Evolutionary conservation across 2,888 invertebrate species (phyloP), one percentile per base, ranked within the genome.

Genomic region (Spodoptera exigua): DNA sequence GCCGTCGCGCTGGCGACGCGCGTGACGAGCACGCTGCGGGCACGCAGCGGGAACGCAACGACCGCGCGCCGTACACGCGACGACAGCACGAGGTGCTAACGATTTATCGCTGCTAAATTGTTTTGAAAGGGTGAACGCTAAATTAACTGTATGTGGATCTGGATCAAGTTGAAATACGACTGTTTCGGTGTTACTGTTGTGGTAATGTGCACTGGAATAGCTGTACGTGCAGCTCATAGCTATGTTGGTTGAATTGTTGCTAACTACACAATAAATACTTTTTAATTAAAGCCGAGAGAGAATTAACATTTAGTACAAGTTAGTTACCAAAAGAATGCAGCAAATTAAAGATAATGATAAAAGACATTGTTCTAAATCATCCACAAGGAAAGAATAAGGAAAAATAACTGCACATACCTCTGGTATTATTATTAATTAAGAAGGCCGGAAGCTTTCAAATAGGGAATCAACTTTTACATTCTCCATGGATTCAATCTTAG

Each of bases 91-190:
- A 84, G 81, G 82, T 84, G 85, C 75, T 79, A 83, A 73, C 85
- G 84, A 89, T 88, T 91, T 89, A 90, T 90, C 72, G 83, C 79
- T 74, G 78, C 78, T 81, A 85, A 87, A 89, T 89, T 86, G 86
- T 87, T 88, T 80, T 70, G 73, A 72, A 90, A 91, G 91, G 90
- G 91, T 91, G 89, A 91, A 74, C 76, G 74, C 82, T 86, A 83
- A 80, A 80, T 82, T 80, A 76, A 77, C 63, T 57, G 54, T 60
- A 57, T 48, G 52, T 70, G 61, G 56, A 76, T 67, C 74, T 75
- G 64, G 70, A 72, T 77, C 72, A 72, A 76, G 59, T 72, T 69
- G 70, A 70, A 75, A 62, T 68, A 76, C 63, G 61, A 57, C 13
- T 61, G 66, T 63, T 69, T 70, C 52, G 70, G 65, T 45, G 49